phyloP scores from a whole-genome alignment of 2,113 vertebrate genomes.

The Apeltes quadracus region DNA sequence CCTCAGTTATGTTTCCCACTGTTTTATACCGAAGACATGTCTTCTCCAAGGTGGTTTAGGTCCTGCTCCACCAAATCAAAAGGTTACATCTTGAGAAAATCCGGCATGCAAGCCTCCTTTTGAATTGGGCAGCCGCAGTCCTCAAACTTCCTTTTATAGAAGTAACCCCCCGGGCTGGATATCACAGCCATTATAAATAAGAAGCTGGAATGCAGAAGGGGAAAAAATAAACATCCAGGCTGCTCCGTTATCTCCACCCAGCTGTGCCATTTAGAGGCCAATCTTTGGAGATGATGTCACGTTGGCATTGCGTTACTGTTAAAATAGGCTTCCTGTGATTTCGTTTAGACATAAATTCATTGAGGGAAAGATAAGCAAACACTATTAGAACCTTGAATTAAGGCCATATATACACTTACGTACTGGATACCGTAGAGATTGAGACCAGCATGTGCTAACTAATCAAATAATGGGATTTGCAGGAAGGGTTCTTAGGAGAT shows the following conservation, averaged over 20 bases:
- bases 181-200: conserved; percentile 75
- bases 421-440: background rate
- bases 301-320: conserved; percentile 53
- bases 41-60: conserved; percentile 52
- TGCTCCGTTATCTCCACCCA: conserved; percentile 66
- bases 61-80: conserved; percentile 55
- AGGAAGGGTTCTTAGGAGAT: background rate
- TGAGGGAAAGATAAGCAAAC: conserved; percentile 23
- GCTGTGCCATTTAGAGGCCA: conserved; percentile 63
- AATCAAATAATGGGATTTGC: background rate
- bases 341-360: conserved; percentile 37
- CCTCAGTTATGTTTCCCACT: conserved; percentile 20
- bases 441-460: no score
- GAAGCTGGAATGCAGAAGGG: conserved; percentile 73
- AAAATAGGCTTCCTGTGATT: conserved; percentile 37
- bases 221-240: conserved; percentile 72
- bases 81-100: conserved; percentile 66
- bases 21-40: conserved; percentile 31
- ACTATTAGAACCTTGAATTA: conserved; percentile 18
- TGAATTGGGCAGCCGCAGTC: conserved; percentile 47
- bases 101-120: conserved; percentile 57
- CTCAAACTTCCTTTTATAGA: conserved; percentile 78
- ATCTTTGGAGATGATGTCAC: conserved; percentile 69
- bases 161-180: conserved; percentile 68
- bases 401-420: background rate